These are phyloP conservation scores for Meda fulgida DNA, from an alignment of 2,797 vertebrate genomes.

Conservation along the genomic window DNA sequence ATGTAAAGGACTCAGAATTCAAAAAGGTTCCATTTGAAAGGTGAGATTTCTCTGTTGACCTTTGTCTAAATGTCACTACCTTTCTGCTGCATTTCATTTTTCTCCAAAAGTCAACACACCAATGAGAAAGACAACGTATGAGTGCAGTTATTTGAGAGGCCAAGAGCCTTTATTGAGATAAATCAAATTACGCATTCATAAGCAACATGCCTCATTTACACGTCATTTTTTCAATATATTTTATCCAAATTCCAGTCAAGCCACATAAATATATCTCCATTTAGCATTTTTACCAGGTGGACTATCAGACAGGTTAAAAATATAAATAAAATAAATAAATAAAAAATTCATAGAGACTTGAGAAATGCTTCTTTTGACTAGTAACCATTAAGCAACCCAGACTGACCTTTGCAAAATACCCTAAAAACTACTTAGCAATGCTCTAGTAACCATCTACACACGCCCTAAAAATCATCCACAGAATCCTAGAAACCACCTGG, in stretches of 20 bases:
- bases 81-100: neutral
- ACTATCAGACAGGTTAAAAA: neutral
- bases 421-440: neutral
- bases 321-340: too few species aligned
- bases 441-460: neutral
- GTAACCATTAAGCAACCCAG: neutral
- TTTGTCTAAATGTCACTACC: conserved; percentile 29
- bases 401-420: neutral
- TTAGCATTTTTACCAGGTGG: neutral
- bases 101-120: conserved; percentile 6
- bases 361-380: neutral
- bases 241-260: neutral
- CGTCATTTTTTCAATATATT: neutral
- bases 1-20: conserved; percentile 94
- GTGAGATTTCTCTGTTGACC: conserved; percentile 73
- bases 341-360: neutral
- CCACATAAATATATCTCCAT: neutral
- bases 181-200: neutral
- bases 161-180: neutral
- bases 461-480: neutral
- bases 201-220: neutral
- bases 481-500: neutral
- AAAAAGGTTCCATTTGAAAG: conserved; percentile 98
- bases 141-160: neutral
- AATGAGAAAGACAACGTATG: too few species aligned